Evolutionary conservation across 1,140 invertebrate species (phyloP).

Genomic region (Hypothenemus hampei): DNA sequence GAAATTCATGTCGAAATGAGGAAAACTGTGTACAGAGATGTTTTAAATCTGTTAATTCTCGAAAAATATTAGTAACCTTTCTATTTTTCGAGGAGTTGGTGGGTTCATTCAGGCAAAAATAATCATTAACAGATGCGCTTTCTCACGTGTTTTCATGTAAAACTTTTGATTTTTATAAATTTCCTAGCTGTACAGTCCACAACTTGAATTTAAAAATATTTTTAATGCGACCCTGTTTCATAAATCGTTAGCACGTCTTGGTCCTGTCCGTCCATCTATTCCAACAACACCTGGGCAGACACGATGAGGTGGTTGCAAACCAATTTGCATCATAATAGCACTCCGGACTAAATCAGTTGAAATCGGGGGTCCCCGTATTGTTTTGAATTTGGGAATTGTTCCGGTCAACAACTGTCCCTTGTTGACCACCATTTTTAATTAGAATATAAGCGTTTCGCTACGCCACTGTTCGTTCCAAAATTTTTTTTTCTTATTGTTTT

Average conservation of each 20-base stretch:
- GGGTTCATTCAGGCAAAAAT: neutral
- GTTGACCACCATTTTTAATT: neutral
- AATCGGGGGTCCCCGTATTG: neutral
- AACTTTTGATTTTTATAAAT: neutral
- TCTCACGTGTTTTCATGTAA: neutral
- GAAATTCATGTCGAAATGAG: too few relatives aligned
- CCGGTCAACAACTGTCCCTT: neutral
- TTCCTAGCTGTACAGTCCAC: neutral
- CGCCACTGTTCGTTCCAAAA: neutral
- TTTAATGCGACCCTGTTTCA: too few relatives aligned
- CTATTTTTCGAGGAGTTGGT: neutral
- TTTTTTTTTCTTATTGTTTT: neutral
- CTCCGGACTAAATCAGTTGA: neutral
- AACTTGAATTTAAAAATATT: neutral
- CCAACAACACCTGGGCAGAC: neutral
- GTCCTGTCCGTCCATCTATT: neutral
- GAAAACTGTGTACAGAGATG: too few relatives aligned
- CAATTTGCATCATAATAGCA: neutral
- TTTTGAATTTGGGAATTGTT: neutral
- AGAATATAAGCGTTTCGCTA: neutral
- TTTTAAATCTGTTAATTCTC: too few relatives aligned
- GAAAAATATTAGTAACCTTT: neutral
- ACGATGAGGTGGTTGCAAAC: too few relatives aligned
- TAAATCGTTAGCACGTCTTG: neutral
- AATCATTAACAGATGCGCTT: neutral